Evolutionary conservation across 2,797 vertebrate genomes (phyloP), one percentile per base, ranked within the genome.

Genomic region (Miichthys miiuy): DNA sequence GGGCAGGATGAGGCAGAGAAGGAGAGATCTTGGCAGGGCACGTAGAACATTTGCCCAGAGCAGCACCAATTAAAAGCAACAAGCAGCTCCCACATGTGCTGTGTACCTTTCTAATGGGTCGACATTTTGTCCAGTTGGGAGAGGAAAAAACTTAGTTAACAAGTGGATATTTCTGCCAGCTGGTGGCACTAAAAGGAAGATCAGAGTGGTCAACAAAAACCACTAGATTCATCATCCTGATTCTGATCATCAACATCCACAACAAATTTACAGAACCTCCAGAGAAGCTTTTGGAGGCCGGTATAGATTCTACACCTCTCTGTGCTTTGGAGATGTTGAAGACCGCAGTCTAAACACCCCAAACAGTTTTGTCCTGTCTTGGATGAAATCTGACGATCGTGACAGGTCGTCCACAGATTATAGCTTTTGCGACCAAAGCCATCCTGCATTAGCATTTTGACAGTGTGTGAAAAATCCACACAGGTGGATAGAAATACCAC

Each of bases 51-150:
- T 75, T 30, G 27, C 56, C 38, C 71, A 48, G 74, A 30, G 73
- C 60, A 52, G 38, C 48, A 54, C 74, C 80, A 80, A 86, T 86
- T 82, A 82, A 82, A 79, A 64, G 66, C 60, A 84, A 74, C 51
- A 72, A 77, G 67, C 58, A 20, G 44, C 66, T 88, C 72, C 68
- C 64, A 52, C 57, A 52, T 76, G 70, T 57, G 46, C 64, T 72
- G 58, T 75, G 66, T 55, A 55, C 42, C 46, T 63, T 84, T 70
- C 42, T 70, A 75, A 80, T 77, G 55, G 44, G 54, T 6, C 27
- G 50, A 75, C 60, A 56, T 66, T 54, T 56, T 75, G 17, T 57
- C 44, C 38, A 65, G 52, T 57, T 61, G 20, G 17, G 38, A 68
- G 41, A 25, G 38, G 20, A 46, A 58, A 57, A 58, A 63, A 61